Evolutionary conservation across 2,888 invertebrate genomes (phyloP), one percentile per base, ranked within the genome.

Genomic region (Teleiodes luculella): DNA sequence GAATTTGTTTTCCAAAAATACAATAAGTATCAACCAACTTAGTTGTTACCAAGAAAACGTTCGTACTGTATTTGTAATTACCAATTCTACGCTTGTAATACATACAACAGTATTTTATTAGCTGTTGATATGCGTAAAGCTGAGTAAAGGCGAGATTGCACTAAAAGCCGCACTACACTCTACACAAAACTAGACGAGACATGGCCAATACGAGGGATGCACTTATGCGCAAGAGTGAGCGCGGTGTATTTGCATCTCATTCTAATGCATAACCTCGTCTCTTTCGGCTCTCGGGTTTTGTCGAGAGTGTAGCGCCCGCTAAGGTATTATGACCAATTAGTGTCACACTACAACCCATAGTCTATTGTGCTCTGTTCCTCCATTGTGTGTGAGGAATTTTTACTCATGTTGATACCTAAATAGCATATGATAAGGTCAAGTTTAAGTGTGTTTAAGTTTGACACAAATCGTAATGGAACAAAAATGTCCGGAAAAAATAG

Each of bases 241-340:
- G n/a, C n/a, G n/a, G n/a, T n/a, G n/a, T n/a, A n/a, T n/a, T n/a
- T n/a, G n/a, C n/a, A n/a, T n/a, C n/a, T n/a, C n/a, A n/a, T n/a
- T n/a, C n/a, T n/a, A n/a, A n/a, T n/a, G n/a, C n/a, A n/a, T n/a
- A n/a, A n/a, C n/a, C n/a, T n/a, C n/a, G n/a, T n/a, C n/a, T n/a
- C n/a, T n/a, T n/a, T n/a, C n/a, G n/a, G n/a, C n/a, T n/a, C n/a
- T n/a, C n/a, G n/a, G n/a, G n/a, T n/a, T n/a, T n/a, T n/a, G n/a
- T n/a, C n/a, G n/a, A n/a, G n/a, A n/a, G n/a, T n/a, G n/a, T n/a
- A n/a, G n/a, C n/a, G n/a, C n/a, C 63, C 54, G 54, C 54, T 57
- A 43, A 7, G 13, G 43, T 59, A 70, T 68, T 68, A 67, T 56
- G 59, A 64, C 63, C 64, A 72, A 74, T 78, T 74, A 74, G 64